A percentile compares a stretch with the other conserved stretches of the same genome.
These are phyloP conservation scores for Sthenelais limicola DNA, from an alignment of 2,888 invertebrate species.

Conservation along the genomic window DNA sequence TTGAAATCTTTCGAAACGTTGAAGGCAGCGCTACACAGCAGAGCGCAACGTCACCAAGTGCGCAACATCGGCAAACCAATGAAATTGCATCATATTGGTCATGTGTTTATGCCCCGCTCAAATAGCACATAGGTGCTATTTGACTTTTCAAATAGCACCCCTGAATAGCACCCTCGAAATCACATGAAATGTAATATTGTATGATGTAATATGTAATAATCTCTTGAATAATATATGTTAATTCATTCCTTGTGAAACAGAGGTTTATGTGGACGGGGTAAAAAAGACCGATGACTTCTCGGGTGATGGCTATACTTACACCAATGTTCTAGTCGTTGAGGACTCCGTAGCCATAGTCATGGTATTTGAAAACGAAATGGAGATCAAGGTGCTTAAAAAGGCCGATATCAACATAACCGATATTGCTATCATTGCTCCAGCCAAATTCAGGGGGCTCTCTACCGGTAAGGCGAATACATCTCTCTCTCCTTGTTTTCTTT, in stretches of 20 bases:
- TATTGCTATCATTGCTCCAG: neutral
- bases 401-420: constrained; percentile 12
- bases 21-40: neutral
- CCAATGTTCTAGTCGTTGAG: neutral
- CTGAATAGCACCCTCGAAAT: neutral
- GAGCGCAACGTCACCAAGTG: too few relatives aligned
- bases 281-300: neutral
- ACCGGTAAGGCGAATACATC: too few relatives aligned
- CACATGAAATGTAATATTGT: too few relatives aligned
- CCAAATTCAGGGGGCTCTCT: neutral
- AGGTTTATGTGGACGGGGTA: neutral
- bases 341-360: neutral
- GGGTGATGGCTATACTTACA: neutral
- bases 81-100: too few relatives aligned
- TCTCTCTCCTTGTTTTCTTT: too few relatives aligned
- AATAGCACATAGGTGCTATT: too few relatives aligned
- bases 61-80: too few relatives aligned
- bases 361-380: neutral
- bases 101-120: too few relatives aligned
- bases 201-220: too few relatives aligned
- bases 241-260: too few relatives aligned
- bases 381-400: neutral
- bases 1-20: neutral
- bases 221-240: too few relatives aligned
- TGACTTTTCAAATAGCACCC: too few relatives aligned